phyloP scores from a whole-genome alignment of 2,797 vertebrate genomes.

The Chaunax sp. region DNA sequence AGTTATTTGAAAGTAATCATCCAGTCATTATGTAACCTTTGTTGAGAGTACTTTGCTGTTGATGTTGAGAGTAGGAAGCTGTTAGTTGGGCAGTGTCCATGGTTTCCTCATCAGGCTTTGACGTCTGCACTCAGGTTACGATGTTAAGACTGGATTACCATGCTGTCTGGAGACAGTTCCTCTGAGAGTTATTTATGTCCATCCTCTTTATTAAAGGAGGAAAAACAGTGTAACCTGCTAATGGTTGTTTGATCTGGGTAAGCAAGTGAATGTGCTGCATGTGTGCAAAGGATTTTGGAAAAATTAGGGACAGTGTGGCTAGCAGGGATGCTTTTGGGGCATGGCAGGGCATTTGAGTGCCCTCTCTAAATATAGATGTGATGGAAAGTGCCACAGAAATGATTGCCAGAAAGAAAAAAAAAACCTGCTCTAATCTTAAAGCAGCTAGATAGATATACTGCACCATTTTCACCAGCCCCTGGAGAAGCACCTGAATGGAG shows the following conservation, averaged over 20 bases:
- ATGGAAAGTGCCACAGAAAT: slow-evolving; percentile 13
- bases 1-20: neutral
- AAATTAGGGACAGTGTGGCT: neutral
- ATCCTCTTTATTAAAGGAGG: slow-evolving; percentile 29
- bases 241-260: slow-evolving; percentile 12
- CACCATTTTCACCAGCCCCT: neutral
- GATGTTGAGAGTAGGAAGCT: slow-evolving; percentile 29
- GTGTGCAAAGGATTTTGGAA: neutral
- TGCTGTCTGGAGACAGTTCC: slow-evolving; percentile 52
- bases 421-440: slow-evolving; percentile 36
- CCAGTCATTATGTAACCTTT: slow-evolving; percentile 5
- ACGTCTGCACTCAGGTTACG: slow-evolving; percentile 43
- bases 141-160: slow-evolving; percentile 75
- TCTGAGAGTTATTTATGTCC: slow-evolving; percentile 61
- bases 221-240: neutral
- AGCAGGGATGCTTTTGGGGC: neutral
- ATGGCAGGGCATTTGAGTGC: neutral
- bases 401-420: slow-evolving; percentile 22
- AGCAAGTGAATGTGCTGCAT: slow-evolving; percentile 7
- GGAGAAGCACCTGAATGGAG: neutral
- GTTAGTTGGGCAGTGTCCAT: slow-evolving; percentile 30
- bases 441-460: slow-evolving; percentile 7
- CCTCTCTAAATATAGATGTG: slow-evolving; percentile 9
- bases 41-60: slow-evolving; percentile 3
- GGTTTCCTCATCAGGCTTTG: slow-evolving; percentile 40